These are phyloP conservation scores for Sesamia nonagrioides DNA, from an alignment of 1,140 invertebrate genomes.

Conservation along the genomic window DNA sequence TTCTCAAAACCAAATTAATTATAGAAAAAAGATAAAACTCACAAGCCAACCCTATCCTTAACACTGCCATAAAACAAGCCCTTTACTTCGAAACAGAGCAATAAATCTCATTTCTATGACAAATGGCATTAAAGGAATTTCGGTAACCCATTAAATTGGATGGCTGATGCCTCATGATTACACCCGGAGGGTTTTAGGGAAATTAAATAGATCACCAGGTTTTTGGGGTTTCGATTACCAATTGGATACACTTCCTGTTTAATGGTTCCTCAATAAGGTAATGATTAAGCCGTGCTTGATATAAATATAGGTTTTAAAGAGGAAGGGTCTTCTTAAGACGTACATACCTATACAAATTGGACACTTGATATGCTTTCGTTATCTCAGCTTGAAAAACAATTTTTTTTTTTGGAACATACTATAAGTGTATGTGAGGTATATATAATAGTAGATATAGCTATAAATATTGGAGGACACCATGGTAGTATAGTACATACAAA, in stretches of 20 bases:
- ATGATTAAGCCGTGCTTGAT: background rate
- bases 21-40: background rate
- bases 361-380: no score
- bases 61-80: conserved; percentile 17
- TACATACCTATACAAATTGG: no score
- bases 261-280: conserved; percentile 20
- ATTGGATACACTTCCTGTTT: conserved; percentile 68
- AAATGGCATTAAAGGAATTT: conserved; percentile 51
- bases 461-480: no score
- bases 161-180: conserved; percentile 49
- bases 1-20: background rate
- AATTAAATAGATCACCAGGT: conserved; percentile 53
- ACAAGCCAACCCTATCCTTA: conserved; percentile 19
- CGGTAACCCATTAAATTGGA: conserved; percentile 47
- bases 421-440: no score
- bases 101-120: conserved; percentile 50
- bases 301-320: background rate
- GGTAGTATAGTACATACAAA: no score
- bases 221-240: conserved; percentile 58
- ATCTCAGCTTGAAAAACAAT: no score
- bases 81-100: conserved; percentile 25
- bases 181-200: conserved; percentile 53
- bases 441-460: no score
- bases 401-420: no score
- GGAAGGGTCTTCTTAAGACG: background rate